These are phyloP conservation scores for Danio kyathit DNA, from an alignment of 2,797 vertebrate species.

Conservation along the genomic window DNA sequence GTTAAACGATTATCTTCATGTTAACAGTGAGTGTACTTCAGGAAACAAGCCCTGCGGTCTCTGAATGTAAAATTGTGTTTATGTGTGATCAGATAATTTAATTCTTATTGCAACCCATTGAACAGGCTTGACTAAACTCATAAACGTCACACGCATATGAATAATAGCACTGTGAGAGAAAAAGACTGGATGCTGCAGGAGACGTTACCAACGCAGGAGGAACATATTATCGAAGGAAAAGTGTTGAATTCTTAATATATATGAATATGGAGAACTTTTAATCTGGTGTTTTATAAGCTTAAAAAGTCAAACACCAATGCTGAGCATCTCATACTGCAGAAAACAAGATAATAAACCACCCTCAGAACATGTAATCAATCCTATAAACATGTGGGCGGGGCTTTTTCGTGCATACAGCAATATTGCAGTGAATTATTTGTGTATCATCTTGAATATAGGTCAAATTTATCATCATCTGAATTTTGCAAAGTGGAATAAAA, in stretches of 20 bases:
- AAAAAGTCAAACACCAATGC: no score
- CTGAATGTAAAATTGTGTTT: constrained; percentile 33
- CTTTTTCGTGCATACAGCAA: no score
- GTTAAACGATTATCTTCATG: constrained; percentile 31
- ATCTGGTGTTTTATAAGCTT: no score
- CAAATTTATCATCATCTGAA: no score
- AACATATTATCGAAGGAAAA: constrained; percentile 56
- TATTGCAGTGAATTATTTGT: no score
- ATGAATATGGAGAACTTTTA: no score
- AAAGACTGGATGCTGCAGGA: constrained; percentile 49
- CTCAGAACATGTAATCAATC: no score
- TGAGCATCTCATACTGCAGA: no score
- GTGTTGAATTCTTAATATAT: neutral
- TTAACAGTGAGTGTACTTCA: constrained; percentile 25
- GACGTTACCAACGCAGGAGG: constrained; percentile 52
- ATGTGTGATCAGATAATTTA: constrained; percentile 52
- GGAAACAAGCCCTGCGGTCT: constrained; percentile 27
- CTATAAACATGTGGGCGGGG: no score
- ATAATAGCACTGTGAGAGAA: constrained; percentile 56
- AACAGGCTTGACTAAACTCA: constrained; percentile 53
- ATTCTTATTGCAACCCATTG: constrained; percentile 54
- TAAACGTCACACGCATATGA: constrained; percentile 60
- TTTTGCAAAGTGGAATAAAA: no score
- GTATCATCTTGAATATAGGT: no score
- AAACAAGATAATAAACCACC: no score